Evolutionary conservation across 2,888 invertebrate species (phyloP).

Genomic region (Miltochrista miniata): DNA sequence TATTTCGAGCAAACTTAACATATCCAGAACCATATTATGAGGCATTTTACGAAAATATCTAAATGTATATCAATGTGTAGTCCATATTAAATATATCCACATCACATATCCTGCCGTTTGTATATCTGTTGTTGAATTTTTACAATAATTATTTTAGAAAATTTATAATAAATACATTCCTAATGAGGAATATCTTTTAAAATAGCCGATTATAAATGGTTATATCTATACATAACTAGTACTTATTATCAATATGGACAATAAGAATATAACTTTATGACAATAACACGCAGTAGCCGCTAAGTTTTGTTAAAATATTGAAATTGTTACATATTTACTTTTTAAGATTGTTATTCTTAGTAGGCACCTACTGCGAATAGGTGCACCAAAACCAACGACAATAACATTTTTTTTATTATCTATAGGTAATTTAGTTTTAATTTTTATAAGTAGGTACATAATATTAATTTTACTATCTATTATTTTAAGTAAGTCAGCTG

Average conservation of each 20-base stretch:
- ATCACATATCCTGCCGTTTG: slow-evolving; percentile 35
- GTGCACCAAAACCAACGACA: slow-evolving; percentile 6
- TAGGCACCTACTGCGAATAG: slow-evolving; percentile 6
- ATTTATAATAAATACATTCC: slow-evolving; percentile 1
- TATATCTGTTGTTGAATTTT: slow-evolving; percentile 33
- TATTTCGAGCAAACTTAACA: neutral
- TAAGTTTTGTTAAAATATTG: slow-evolving; percentile 15
- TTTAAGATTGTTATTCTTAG: slow-evolving; percentile 30
- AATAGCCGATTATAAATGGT: slow-evolving; percentile 19
- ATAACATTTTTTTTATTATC: no score
- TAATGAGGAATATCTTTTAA: slow-evolving; percentile 11
- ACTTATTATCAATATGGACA: neutral
- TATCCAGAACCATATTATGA: slow-evolving; percentile 2
- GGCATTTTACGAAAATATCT: no score
- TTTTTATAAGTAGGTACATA: neutral
- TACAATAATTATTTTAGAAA: slow-evolving; percentile 18
- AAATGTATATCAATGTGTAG: no score
- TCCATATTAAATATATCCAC: slow-evolving; percentile 13
- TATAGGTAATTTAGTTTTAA: neutral
- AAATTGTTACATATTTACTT: slow-evolving; percentile 18
- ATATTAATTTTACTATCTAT: neutral
- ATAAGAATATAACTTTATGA: neutral
- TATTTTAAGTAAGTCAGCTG: neutral
- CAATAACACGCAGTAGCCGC: neutral
- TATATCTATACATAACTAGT: neutral